Percentiles rank a stretch among this genome's conserved stretches.
These are phyloP conservation scores for Autographa gamma DNA, from an alignment of 2,888 invertebrate species.

Conservation along the genomic window DNA sequence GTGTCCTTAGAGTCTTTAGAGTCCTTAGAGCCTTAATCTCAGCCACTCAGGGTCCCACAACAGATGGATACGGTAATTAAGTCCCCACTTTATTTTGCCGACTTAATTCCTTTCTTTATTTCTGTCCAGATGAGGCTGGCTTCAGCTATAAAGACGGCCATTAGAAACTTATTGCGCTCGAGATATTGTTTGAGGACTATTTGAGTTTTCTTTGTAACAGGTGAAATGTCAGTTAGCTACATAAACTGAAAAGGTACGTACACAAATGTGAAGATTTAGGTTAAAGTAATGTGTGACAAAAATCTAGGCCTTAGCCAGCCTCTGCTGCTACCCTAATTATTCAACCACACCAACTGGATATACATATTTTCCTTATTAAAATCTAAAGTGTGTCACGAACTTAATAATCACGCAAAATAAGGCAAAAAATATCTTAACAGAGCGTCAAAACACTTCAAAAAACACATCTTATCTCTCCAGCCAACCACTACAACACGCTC, in stretches of 20 bases:
- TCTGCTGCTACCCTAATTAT: too few relatives aligned
- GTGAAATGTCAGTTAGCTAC: not conserved
- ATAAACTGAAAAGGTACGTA: too few relatives aligned
- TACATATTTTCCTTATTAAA: too few relatives aligned
- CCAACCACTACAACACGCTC: not conserved
- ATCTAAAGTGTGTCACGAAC: not conserved
- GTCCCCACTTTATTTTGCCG: slow-evolving; percentile 39
- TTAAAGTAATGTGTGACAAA: too few relatives aligned
- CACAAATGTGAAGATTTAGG: too few relatives aligned
- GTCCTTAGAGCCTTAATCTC: slow-evolving; percentile 30
- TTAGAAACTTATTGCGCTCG: slow-evolving; percentile 15
- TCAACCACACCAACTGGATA: too few relatives aligned
- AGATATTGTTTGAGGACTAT: not conserved
- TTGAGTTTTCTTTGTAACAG: not conserved
- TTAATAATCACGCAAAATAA: not conserved
- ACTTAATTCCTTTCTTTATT: slow-evolving; percentile 41
- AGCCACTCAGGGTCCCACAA: slow-evolving; percentile 28
- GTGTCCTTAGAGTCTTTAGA: too few relatives aligned
- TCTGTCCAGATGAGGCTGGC: slow-evolving; percentile 11
- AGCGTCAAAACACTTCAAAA: not conserved
- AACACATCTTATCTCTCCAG: not conserved
- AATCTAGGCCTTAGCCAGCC: too few relatives aligned
- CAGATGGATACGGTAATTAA: slow-evolving; percentile 58
- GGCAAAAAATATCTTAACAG: not conserved
- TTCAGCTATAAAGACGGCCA: slow-evolving; percentile 18